Evolutionary conservation across 2,113 vertebrate species (phyloP).

Genomic region (Myiozetetes cayanensis): DNA sequence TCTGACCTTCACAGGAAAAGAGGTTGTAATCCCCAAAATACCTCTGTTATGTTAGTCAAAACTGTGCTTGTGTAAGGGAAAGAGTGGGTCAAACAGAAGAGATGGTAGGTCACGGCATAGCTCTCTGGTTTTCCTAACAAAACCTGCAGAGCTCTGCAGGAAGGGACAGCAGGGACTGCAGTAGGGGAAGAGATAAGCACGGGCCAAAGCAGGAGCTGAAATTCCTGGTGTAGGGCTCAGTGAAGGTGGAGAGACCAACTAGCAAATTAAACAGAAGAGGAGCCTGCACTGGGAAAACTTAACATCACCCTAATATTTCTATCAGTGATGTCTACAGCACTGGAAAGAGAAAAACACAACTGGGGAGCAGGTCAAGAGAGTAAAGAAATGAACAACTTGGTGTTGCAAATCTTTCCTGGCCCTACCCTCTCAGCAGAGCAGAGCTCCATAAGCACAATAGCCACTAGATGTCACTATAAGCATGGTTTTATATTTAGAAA

Average conservation of each 20-base stretch:
- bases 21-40: not conserved
- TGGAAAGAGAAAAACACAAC: not conserved
- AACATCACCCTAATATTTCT: not conserved
- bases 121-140: not conserved
- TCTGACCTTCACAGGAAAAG: not conserved
- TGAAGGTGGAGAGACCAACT: not conserved
- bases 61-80: not conserved
- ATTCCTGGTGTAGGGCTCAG: not conserved
- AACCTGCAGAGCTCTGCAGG: not conserved
- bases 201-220: not conserved
- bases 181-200: not conserved
- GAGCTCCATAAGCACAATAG: not conserved
- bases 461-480: conserved; percentile 75
- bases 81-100: not conserved
- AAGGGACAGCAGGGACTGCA: not conserved
- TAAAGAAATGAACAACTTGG: not conserved
- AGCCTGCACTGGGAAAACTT: not conserved
- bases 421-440: rapidly evolving
- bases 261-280: not conserved
- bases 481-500: conserved; percentile 25
- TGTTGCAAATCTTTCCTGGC: not conserved
- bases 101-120: not conserved
- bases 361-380: not conserved
- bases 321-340: not conserved
- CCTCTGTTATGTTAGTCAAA: not conserved